Base-by-base conservation (phyloP, 1,140 invertebrate species). In the Lasioglossum albipes region DNA sequence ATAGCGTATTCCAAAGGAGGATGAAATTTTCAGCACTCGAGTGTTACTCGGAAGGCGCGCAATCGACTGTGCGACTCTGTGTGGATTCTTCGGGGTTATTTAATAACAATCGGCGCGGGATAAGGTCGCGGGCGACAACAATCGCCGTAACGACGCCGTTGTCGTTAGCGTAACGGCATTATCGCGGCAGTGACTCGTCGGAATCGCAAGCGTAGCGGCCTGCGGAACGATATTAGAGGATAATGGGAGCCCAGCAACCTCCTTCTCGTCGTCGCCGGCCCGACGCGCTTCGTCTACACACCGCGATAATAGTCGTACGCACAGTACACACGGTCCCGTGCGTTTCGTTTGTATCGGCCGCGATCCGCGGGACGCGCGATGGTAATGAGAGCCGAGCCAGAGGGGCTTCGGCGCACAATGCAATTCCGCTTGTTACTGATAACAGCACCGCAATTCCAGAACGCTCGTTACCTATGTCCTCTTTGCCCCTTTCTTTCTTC, bases 391-490 rank as follows among this genome's bases (percentile, higher is more conserved):
- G 49, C 67, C 59, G 70, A 75, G 76, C 84, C 73, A 22, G 52
- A 76, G 77, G 85, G 74, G 68, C 79, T 70, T 79, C 75, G 61
- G 67, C 76, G 82, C 64, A 86, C 87, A 84, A 88, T 88, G 82
- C 82, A 86, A 88, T 84, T 86, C 84, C 78, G 72, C 78, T 84
- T 81, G 79, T 86, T 85, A 86, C 84, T 27, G 84, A 86, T 86
- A 85, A 82, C 75, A 68, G 75, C 22, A 52, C 52, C 73, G 68
- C 84, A 76, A 83, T 85, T 83, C 61, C 36, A 59, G 61, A 22
- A 81, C 79, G 75, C 75, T 85, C 80, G 84, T 85, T 86, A 85
- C 84, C 71, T 71, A 49, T 75, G 61, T 42, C 75, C 18, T n/a
- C 61, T 20, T 42, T 16, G 31, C 45, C 45, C 45, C 45, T 49